Evolutionary conservation across 2,113 vertebrate species (phyloP).

Genomic region (Aldabrachelys gigantea): DNA sequence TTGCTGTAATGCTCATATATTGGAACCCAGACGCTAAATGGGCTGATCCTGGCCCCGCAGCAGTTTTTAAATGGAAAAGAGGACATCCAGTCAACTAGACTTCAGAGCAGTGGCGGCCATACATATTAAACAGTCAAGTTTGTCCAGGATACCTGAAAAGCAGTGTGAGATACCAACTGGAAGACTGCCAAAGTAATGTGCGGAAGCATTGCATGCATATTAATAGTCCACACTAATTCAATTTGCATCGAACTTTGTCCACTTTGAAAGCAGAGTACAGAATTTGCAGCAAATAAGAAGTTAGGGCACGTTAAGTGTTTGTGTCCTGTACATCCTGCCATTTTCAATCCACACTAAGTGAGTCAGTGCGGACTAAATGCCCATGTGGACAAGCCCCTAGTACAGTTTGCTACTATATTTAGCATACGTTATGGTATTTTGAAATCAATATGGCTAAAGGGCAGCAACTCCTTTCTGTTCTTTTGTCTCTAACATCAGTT

Average conservation of each 20-base stretch:
- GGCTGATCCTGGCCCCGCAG: accelerated
- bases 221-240: no score
- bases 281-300: neutral
- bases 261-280: neutral
- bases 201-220: no score
- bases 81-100: neutral
- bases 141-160: neutral
- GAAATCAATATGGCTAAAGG: neutral
- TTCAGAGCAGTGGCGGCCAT: neutral
- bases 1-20: neutral
- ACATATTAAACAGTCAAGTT: neutral
- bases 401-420: neutral
- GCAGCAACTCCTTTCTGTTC: neutral
- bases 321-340: neutral
- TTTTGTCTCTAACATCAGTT: neutral
- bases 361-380: no score
- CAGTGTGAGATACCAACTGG: neutral
- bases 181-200: neutral
- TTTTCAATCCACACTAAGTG: neutral
- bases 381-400: neutral
- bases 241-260: neutral
- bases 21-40: neutral
- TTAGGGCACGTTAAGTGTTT: neutral
- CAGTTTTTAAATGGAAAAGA: neutral
- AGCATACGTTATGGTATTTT: neutral